Evolutionary conservation across 1,140 invertebrate genomes (phyloP).

Genomic region (Cylas formicarius): DNA sequence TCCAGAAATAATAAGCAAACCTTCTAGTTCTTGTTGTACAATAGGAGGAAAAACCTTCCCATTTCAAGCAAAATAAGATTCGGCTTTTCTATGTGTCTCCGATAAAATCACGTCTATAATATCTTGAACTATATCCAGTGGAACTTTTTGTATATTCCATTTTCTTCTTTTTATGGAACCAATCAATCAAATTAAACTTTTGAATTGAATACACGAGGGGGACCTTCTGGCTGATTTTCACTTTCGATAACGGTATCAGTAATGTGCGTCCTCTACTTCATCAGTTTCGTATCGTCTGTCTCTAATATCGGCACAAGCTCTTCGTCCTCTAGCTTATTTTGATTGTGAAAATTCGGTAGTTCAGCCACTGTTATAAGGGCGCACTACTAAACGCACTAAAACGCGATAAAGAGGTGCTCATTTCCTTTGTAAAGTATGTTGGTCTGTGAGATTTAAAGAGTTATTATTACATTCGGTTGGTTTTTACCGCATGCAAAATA

Average conservation of each 20-base stretch:
- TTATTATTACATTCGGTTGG: too few species aligned
- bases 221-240: constrained; percentile 14
- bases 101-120: constrained; percentile 8
- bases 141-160: constrained; percentile 1
- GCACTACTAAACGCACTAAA: not conserved
- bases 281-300: constrained; percentile 14
- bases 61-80: constrained; percentile 14
- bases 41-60: constrained; percentile 13
- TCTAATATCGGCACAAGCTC: constrained; percentile 16
- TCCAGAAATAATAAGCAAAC: constrained; percentile 18
- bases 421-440: not conserved
- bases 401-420: not conserved
- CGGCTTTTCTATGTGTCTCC: constrained; percentile 15
- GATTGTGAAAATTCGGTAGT: constrained; percentile 8
- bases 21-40: constrained; percentile 9
- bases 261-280: constrained; percentile 9
- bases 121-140: constrained; percentile 9
- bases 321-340: constrained; percentile 13
- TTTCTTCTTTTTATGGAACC: not conserved
- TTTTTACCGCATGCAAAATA: too few species aligned
- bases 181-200: constrained; percentile 14
- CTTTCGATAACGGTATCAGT: too few species aligned
- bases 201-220: constrained; percentile 6
- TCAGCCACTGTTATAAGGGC: constrained; percentile 1
- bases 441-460: not conserved